A percentile compares a stretch with the other conserved stretches of the same genome.
phyloP scores from a whole-genome alignment of 2,113 vertebrate genomes.

The Scomber scombrus region DNA sequence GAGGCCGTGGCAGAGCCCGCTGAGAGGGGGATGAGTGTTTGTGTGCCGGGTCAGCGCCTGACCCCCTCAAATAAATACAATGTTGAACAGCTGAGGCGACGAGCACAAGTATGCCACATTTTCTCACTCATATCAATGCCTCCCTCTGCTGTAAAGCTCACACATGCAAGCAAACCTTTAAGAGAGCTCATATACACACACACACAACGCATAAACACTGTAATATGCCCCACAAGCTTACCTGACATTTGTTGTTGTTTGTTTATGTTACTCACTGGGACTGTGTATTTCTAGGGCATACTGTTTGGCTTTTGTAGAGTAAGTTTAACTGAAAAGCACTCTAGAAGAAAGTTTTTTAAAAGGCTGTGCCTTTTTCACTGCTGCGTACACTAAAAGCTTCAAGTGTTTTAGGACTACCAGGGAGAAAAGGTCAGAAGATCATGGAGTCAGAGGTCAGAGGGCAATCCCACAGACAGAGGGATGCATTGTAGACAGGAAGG shows the following conservation, averaged over 20 bases:
- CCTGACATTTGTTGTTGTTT: constrained; percentile 31
- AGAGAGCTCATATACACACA: constrained; percentile 5
- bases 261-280: constrained; percentile 56
- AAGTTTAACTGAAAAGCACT: constrained; percentile 16
- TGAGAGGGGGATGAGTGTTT: constrained; percentile 69
- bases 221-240: neutral
- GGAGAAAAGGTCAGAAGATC: constrained; percentile 66
- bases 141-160: neutral
- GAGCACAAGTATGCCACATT: constrained; percentile 55
- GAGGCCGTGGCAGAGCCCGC: constrained; percentile 44
- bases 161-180: constrained; percentile 20
- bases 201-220: constrained; percentile 12
- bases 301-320: neutral
- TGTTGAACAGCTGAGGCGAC: constrained; percentile 59
- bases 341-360: constrained; percentile 11
- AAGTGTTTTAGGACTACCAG: constrained; percentile 42
- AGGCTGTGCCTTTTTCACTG: neutral
- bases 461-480: constrained; percentile 70
- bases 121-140: constrained; percentile 28
- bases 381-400: constrained; percentile 27
- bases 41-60: constrained; percentile 71
- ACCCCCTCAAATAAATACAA: constrained; percentile 77
- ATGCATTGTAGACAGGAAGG: constrained; percentile 76
- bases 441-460: constrained; percentile 70
- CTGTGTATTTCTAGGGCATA: constrained; percentile 32